A percentile compares a stretch with the other conserved stretches of the same genome.
Conservation (phyloP, 2,888 invertebrate genomes). For the Crepidodera aurea region DNA sequence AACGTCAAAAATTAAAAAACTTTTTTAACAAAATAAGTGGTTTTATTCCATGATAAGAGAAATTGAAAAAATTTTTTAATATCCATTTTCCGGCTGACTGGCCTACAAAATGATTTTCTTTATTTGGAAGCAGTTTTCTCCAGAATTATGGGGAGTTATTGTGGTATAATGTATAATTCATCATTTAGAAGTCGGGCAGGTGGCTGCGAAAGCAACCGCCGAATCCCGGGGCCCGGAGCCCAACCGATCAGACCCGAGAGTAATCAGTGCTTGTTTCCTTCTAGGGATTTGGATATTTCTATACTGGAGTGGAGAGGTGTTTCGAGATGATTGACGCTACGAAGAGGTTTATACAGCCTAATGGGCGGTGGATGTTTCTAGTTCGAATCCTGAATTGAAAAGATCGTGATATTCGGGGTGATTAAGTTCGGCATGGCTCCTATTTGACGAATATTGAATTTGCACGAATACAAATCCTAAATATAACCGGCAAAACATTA, state of each 20-base stretch:
- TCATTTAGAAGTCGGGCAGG: slow-evolving; percentile 18
- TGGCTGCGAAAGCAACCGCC: slow-evolving; percentile 3
- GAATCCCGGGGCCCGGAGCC: not conserved
- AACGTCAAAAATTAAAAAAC: too few relatives aligned
- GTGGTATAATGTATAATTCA: slow-evolving; percentile 26
- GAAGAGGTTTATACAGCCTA: slow-evolving; percentile 13
- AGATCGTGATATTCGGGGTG: not conserved
- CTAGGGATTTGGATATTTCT: slow-evolving; percentile 17
- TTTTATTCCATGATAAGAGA: too few relatives aligned
- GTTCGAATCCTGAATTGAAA: not conserved
- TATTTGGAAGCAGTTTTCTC: slow-evolving; percentile 2
- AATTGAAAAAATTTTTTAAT: too few relatives aligned
- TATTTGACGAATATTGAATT: too few relatives aligned
- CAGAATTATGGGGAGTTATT: slow-evolving; percentile 12
- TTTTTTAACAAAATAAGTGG: too few relatives aligned
- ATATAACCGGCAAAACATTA: too few relatives aligned
- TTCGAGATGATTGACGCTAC: slow-evolving; percentile 19
- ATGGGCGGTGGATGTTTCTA: slow-evolving; percentile 12
- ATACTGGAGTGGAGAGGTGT: slow-evolving; percentile 9
- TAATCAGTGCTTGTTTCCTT: slow-evolving; percentile 17
- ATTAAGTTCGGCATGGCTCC: too few relatives aligned
- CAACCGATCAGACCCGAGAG: not conserved
- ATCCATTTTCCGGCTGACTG: not conserved
- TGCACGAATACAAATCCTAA: too few relatives aligned
- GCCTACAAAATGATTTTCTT: not conserved